Evolutionary conservation across 2,113 vertebrate genomes (phyloP), one percentile per base, ranked within the genome.

Genomic region (Rana temporaria): DNA sequence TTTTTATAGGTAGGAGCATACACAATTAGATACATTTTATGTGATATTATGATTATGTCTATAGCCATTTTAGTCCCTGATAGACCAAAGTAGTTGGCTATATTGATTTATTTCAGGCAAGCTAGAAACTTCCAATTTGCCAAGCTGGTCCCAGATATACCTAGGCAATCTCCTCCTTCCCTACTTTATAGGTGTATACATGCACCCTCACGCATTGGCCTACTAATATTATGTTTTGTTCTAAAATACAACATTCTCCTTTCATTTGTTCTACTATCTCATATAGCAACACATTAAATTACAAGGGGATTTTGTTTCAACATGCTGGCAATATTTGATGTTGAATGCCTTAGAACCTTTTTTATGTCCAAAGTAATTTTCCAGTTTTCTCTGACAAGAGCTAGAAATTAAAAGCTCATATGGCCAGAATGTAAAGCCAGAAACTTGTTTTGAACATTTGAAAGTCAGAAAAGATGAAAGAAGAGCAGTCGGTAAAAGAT

Each of bases 341-440:
- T 34, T 73, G 30, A 75, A 34, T 22, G 15, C 9, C 72, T 75
- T 75, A 75, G 56, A 60, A 34, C n/a, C 38, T 32, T 72, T 56
- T 72, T 30, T 56, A 72, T 56, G 52, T 11, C 69, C 52, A 72
- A 72, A 72, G 26, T 56, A 30, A 56, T 72, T 56, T 75, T 56
- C 55, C 53, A 59, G 30, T 73, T 30, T 60, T 30, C 32, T 18
- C 56, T 60, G 72, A 60, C 72, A 60, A 60, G 24, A 38, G 30
- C 55, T 22, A 60, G 56, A 75, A 19, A 60, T 75, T 62, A 60
- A 60, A 75, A 60, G 57, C 69, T 72, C 52, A 75, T 60, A 30
- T 59, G 53, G 72, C 20, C 72, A 62, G 60, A 75, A 62, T 62
- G 30, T 60, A 75, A 60, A 60, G 38, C 56, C 15, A 11, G 57